Percentiles rank a stretch among this genome's conserved stretches.
Conservation (phyloP, 1,140 invertebrate species). For the Teleogryllus occipitalis region DNA sequence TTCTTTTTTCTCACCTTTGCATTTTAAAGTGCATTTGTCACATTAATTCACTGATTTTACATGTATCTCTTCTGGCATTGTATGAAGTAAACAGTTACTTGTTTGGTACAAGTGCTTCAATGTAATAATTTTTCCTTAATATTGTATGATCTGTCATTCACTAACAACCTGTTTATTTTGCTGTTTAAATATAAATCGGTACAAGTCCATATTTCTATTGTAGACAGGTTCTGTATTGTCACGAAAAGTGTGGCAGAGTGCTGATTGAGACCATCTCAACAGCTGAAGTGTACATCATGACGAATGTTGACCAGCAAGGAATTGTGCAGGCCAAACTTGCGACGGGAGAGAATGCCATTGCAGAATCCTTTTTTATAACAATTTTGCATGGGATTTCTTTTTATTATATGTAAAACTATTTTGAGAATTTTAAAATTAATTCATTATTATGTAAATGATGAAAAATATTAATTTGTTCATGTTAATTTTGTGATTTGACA, state of each 20-base stretch:
- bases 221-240: background rate
- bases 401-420: background rate
- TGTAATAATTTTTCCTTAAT: background rate
- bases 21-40: background rate
- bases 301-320: slow-evolving; percentile 31
- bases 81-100: background rate
- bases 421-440: background rate
- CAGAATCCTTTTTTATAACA: slow-evolving; percentile 39
- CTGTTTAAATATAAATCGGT: background rate
- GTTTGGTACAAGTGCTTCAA: background rate
- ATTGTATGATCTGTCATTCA: background rate
- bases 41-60: background rate
- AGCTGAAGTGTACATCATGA: background rate
- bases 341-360: slow-evolving; percentile 47
- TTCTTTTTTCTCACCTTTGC: background rate
- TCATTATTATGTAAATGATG: background rate
- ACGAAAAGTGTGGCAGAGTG: background rate
- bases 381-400: background rate
- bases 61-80: background rate
- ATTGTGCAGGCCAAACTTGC: slow-evolving; percentile 54
- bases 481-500: background rate
- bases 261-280: background rate
- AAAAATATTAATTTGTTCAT: no score
- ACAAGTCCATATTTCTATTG: background rate
- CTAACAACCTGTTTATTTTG: background rate